phyloP scores from a whole-genome alignment of 2,888 invertebrate genomes.

The Hyposoter dolosus region DNA sequence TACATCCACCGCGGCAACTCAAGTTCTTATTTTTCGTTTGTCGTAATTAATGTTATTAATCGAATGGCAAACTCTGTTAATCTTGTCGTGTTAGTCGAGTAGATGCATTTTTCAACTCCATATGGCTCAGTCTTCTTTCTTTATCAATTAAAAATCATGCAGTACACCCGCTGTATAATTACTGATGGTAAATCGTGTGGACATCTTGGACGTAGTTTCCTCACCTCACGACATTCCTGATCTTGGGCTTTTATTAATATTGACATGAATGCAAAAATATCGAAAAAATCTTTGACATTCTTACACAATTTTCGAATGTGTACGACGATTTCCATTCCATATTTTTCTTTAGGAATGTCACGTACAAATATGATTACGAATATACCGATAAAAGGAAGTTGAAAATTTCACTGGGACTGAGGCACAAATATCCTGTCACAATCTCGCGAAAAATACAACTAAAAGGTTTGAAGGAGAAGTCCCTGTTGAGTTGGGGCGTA shows the following conservation, averaged over 20 bases:
- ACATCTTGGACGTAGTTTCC: slow-evolving; percentile 61
- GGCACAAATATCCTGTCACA: slow-evolving; percentile 68
- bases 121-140: background rate
- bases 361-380: background rate
- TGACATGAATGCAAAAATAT: background rate
- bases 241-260: slow-evolving; percentile 17
- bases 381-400: background rate
- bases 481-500: slow-evolving; percentile 36
- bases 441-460: slow-evolving; percentile 68
- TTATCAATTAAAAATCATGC: slow-evolving; percentile 14
- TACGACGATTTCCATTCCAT: background rate
- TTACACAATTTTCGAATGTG: background rate
- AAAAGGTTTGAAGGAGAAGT: slow-evolving; percentile 37
- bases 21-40: background rate
- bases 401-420: slow-evolving; percentile 2
- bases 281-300: background rate
- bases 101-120: background rate
- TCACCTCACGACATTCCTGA: slow-evolving; percentile 27
- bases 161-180: slow-evolving; percentile 43
- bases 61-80: slow-evolving; percentile 46
- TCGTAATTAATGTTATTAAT: slow-evolving; percentile 31
- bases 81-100: slow-evolving; percentile 38
- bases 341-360: background rate
- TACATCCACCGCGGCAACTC: slow-evolving; percentile 8
- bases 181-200: slow-evolving; percentile 27